Percentiles rank a stretch among this genome's conserved stretches.
Conservation (phyloP, 2,797 vertebrate species). For the Melanogrammus aeglefinus region DNA sequence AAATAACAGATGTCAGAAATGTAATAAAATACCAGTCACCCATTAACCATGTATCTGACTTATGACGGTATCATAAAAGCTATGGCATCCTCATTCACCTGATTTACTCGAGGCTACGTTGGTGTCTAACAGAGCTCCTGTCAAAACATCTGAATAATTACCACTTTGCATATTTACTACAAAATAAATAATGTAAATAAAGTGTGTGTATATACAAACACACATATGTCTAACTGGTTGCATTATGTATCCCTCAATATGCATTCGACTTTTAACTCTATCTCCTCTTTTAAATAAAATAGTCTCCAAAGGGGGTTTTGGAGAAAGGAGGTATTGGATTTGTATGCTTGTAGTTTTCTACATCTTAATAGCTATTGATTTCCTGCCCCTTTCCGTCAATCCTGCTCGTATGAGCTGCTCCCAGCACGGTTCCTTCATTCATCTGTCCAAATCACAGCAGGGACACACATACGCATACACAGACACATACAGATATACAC, state of each 20-base stretch:
- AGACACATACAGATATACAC: background rate
- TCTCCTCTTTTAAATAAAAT: background rate
- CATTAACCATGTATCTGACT: slow-evolving; percentile 32
- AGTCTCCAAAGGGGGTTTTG: background rate
- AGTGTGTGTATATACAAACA: background rate
- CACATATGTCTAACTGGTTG: too few species aligned
- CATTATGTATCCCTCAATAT: background rate
- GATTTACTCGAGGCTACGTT: background rate
- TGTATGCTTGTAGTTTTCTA: slow-evolving; percentile 22
- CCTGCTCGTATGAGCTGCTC: slow-evolving; percentile 33
- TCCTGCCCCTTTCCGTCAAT: slow-evolving; percentile 44
- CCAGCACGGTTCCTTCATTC: slow-evolving; percentile 17
- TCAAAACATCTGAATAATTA: background rate
- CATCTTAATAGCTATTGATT: slow-evolving; percentile 52
- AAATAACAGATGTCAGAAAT: slow-evolving; percentile 27
- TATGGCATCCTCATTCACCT: background rate
- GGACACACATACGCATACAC: slow-evolving; percentile 2
- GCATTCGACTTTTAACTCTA: background rate
- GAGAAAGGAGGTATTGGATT: slow-evolving; percentile 2
- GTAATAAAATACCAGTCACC: slow-evolving; percentile 50
- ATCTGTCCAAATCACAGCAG: slow-evolving; percentile 28
- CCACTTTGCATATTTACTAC: background rate
- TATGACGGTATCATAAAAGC: slow-evolving; percentile 14
- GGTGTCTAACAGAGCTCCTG: background rate
- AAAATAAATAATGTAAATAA: background rate